Base-by-base conservation (phyloP, 2,888 invertebrate genomes). In the Stegana nigrithorax region DNA sequence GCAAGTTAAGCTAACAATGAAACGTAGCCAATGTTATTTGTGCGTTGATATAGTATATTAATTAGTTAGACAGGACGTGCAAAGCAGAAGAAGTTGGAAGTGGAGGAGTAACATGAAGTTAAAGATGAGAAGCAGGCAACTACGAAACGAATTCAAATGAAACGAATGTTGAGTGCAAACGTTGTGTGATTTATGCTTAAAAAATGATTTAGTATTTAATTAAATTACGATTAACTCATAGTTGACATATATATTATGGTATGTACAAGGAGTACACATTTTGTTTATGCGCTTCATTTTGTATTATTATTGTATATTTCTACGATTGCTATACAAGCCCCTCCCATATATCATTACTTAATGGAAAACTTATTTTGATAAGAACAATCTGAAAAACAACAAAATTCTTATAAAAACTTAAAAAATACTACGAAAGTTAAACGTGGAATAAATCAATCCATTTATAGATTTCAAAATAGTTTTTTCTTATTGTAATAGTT, bases 101-200 rank as follows among this genome's bases (percentile, higher is more conserved):
- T 36, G n/a, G n/a, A n/a, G 3, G 25, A 45, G 21, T 8, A 23
- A 45, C 6, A 47, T n/a, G 47, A 25, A 23, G 17, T 8, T 45
- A 29, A n/a, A n/a, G n/a, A n/a, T n/a, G n/a, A n/a, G n/a, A n/a
- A n/a, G n/a, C n/a, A n/a, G n/a, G n/a, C n/a, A n/a, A n/a, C n/a
- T n/a, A n/a, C n/a, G n/a, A n/a, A n/a, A n/a, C n/a, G 6, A 12
- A 26, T 36, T 17, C 32, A 32, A 55, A 55, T n/a, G 53, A 53
- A 12, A 50, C 19, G 32, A 55, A 32, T 36, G 53, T 55, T 55
- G 14, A 55, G 53, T 55, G 53, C 53, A 55, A 55, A 55, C 53
- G 27, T 55, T 55, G 53, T 55, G 53, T 55, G 53, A 55, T 55
- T 55, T 55, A 55, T 55, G 53, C 53, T 55, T 55, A 55, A 55